Evolutionary conservation across 1,140 invertebrate species (phyloP).

Genomic region (Muscidifurax raptorellus): DNA sequence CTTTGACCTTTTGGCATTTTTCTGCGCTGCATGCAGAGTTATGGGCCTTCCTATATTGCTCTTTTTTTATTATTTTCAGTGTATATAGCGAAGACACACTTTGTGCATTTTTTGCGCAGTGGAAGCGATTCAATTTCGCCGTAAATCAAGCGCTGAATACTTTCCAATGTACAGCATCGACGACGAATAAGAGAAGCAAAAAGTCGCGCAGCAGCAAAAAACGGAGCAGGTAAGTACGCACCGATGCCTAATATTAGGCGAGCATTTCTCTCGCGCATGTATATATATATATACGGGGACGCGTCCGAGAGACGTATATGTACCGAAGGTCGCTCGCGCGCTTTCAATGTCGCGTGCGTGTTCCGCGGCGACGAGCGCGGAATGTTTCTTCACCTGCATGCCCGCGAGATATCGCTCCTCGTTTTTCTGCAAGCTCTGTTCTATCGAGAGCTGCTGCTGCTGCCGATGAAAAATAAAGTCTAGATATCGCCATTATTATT

Average conservation of each 20-base stretch:
- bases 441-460: too few species aligned
- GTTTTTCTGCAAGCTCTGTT: not conserved
- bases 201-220: not conserved
- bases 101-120: too few species aligned
- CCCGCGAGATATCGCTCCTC: not conserved
- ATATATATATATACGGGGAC: not conserved
- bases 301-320: not conserved
- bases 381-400: slow-evolving; percentile 43
- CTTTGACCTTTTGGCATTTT: not conserved
- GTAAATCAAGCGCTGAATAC: too few species aligned
- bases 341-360: slow-evolving; percentile 26
- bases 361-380: not conserved
- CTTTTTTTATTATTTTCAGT: too few species aligned
- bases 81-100: too few species aligned
- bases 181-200: slow-evolving; percentile 2
- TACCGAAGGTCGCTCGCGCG: not conserved
- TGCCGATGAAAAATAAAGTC: slow-evolving; percentile 31
- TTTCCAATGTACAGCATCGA: not conserved
- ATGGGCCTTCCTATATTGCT: not conserved
- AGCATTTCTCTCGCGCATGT: not conserved
- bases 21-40: not conserved
- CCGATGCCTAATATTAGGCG: slow-evolving; percentile 20
- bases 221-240: not conserved
- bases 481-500: not conserved
- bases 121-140: not conserved